These are phyloP conservation scores for Tamandua tetradactyla DNA, from an alignment of 2,797 vertebrate genomes.

Conservation along the genomic window DNA sequence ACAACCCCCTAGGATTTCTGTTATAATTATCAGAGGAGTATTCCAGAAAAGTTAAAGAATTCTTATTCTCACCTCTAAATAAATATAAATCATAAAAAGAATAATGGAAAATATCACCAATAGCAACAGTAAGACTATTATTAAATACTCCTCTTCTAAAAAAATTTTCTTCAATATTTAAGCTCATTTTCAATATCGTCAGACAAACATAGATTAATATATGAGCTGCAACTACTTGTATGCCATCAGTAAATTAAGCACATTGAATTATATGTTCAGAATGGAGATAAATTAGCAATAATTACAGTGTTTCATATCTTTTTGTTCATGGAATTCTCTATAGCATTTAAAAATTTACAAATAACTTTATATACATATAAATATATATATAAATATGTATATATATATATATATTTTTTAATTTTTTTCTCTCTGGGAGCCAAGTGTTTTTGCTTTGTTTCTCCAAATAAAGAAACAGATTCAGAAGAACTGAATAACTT, in stretches of 20 bases:
- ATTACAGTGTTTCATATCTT: neutral
- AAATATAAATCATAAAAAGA: neutral
- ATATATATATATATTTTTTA: no score
- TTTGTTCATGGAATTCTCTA: neutral
- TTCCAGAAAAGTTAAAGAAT: neutral
- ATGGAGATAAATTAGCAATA: neutral
- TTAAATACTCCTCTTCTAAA: neutral
- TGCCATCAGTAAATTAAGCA: neutral
- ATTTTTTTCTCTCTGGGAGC: neutral
- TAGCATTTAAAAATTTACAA: neutral
- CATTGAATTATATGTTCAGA: neutral
- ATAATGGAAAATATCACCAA: neutral
- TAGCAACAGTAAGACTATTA: neutral
- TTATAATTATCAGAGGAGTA: neutral
- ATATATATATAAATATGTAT: no score
- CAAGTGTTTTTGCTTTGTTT: neutral
- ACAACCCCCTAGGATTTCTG: fast-evolving
- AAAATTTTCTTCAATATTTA: neutral
- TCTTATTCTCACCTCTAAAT: neutral
- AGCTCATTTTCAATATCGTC: neutral
- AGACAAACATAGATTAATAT: neutral
- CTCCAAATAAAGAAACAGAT: neutral
- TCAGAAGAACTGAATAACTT: neutral
- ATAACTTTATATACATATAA: neutral
- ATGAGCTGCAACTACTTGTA: neutral